These are phyloP conservation scores for Cololabis saira DNA, from an alignment of 2,113 vertebrate species.

Conservation along the genomic window DNA sequence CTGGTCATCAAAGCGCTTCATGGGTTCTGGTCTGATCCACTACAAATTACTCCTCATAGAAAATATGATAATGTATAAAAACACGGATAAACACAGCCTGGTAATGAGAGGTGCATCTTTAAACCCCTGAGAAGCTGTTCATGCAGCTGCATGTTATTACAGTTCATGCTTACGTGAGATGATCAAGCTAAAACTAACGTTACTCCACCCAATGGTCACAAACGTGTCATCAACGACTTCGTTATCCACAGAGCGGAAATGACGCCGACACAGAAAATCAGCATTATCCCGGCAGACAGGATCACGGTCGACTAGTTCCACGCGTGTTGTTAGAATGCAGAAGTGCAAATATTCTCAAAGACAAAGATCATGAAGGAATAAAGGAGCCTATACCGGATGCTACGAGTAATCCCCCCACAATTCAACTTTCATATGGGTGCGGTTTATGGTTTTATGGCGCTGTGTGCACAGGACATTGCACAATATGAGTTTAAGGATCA, in stretches of 20 bases:
- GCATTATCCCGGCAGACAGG: background rate
- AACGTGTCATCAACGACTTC: background rate
- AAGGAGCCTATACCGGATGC: background rate
- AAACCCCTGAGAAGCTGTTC: background rate
- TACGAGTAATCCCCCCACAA: background rate
- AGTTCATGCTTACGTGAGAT: too few relatives aligned
- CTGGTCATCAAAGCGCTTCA: too few relatives aligned
- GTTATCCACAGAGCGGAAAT: background rate
- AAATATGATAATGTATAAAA: too few relatives aligned
- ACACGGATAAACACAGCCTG: background rate
- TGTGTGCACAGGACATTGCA: background rate
- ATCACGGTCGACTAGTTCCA: background rate
- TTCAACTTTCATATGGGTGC: background rate
- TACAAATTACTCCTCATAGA: too few relatives aligned
- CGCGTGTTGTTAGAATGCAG: background rate
- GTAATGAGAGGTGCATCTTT: background rate
- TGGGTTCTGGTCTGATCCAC: too few relatives aligned
- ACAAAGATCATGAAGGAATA: background rate
- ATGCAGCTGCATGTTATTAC: background rate
- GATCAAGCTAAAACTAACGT: too few relatives aligned
- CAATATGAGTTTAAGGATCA: constrained; percentile 5
- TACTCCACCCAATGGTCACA: background rate
- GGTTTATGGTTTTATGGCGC: constrained; percentile 4
- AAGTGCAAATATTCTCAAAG: background rate
- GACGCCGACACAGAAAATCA: background rate